phyloP scores from a whole-genome alignment of 1,140 invertebrate species.

The Popillia japonica region DNA sequence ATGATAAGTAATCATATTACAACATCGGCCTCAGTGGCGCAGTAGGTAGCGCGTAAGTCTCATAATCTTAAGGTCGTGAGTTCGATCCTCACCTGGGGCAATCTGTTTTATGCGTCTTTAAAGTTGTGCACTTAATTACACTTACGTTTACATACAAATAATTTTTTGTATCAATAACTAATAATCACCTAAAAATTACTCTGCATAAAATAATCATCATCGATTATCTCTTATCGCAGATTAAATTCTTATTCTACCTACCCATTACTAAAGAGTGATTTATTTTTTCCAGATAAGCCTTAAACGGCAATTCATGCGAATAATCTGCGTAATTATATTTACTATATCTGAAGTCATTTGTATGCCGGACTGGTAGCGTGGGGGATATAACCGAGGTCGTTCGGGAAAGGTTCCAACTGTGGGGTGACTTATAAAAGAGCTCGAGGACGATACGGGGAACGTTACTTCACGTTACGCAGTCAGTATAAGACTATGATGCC shows the following conservation, averaged over 20 bases:
- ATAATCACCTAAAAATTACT: no score
- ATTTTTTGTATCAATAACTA: no score
- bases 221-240: background rate
- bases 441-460: background rate
- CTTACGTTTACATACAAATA: no score
- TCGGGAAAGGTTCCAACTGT: constrained; percentile 23
- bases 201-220: no score
- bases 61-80: constrained; percentile 97
- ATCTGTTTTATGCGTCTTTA: no score
- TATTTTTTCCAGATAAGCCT: constrained; percentile 29
- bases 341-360: constrained; percentile 34
- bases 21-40: constrained; percentile 80
- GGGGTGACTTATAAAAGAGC: constrained; percentile 29
- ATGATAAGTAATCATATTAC: no score
- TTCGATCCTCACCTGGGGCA: constrained; percentile 95
- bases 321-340: constrained; percentile 35
- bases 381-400: constrained; percentile 28
- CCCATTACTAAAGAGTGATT: constrained; percentile 25
- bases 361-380: constrained; percentile 17
- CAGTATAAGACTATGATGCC: constrained; percentile 2
- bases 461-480: background rate
- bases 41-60: constrained; percentile 96
- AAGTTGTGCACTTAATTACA: no score
- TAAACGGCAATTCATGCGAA: constrained; percentile 26
- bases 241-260: background rate